Base-by-base conservation (phyloP, 2,888 invertebrate species). In the Drosophila maculinotata region DNA sequence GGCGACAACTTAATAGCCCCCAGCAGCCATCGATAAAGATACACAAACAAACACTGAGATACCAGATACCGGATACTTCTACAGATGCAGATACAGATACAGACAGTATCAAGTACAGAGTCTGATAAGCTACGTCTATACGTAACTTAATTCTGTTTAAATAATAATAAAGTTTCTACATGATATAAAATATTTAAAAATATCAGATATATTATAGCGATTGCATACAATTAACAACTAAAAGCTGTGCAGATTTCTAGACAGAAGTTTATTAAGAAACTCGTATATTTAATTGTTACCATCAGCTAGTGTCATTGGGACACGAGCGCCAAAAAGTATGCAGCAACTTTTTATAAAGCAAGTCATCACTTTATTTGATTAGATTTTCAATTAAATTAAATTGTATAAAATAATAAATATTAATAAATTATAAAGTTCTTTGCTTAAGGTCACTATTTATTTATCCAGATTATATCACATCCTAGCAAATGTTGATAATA, bases 1-100 rank as follows among this genome's bases (percentile, higher is more conserved):
- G 82, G 82, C 82, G 89, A 87, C 87, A 87, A 87, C 76, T 87
- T 83, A 83, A 83, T 83, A 83, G 89, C 72, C 83, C 71, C 70
- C 62, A 62, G 62, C 62, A 66, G 66, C 57, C 64, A 69, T 59
- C 85, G 65, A 87, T 84, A 59, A 56, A 81, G 62, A 51, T 57
- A 62, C 45, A 39, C 42, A 41, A 36, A 48, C 36, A 44, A 33
- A 42, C 25, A 6, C 14, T 23, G 10, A 7, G 9, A 33, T 52
- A 53, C 33, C 39, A 53, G 30, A 2, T 47, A 15, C 33, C 23
- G 20, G 14, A 10, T 28, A 33, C 8, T 9, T 6, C 25, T 25
- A 14, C 25, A 30, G 2, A 17, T 36, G 17, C 33, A 38, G 26
- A 44, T 23, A 26, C 25, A 53, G 10, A n/a, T 45, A 35, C 15